phyloP scores from a whole-genome alignment of 2,113 vertebrate genomes.

The Tiliqua scincoides region DNA sequence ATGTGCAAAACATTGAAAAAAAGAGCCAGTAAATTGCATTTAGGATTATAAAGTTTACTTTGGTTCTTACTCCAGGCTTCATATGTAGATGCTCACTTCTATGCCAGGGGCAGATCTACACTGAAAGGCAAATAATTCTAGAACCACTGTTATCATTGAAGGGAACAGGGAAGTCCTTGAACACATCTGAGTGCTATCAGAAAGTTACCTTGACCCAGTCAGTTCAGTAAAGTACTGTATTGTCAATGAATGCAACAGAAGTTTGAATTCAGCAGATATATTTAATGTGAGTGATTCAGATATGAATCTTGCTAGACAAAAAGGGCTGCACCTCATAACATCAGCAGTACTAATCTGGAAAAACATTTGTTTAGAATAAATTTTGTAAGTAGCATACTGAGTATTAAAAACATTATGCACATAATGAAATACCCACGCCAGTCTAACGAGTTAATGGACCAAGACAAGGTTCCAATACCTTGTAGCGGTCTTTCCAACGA shows the following conservation, averaged over 20 bases:
- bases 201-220: no score
- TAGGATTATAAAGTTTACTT: not conserved
- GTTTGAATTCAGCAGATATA: not conserved
- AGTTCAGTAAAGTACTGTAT: not conserved
- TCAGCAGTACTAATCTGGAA: not conserved
- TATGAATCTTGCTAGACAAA: not conserved
- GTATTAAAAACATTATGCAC: not conserved
- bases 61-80: not conserved
- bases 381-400: not conserved
- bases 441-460: not conserved
- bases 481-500: conserved; percentile 85
- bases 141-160: not conserved
- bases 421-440: not conserved
- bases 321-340: not conserved
- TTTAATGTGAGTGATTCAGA: not conserved
- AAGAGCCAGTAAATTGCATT: not conserved
- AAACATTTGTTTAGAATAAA: not conserved
- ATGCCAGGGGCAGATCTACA: not conserved
- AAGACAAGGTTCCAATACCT: conserved; percentile 64
- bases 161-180: not conserved
- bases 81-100: not conserved
- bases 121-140: not conserved
- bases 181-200: no score
- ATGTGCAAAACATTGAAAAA: not conserved
- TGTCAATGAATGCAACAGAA: not conserved